Percentiles rank a stretch among this genome's conserved stretches.
phyloP scores from a whole-genome alignment of 2,888 invertebrate species.

The Brachycybe producta region DNA sequence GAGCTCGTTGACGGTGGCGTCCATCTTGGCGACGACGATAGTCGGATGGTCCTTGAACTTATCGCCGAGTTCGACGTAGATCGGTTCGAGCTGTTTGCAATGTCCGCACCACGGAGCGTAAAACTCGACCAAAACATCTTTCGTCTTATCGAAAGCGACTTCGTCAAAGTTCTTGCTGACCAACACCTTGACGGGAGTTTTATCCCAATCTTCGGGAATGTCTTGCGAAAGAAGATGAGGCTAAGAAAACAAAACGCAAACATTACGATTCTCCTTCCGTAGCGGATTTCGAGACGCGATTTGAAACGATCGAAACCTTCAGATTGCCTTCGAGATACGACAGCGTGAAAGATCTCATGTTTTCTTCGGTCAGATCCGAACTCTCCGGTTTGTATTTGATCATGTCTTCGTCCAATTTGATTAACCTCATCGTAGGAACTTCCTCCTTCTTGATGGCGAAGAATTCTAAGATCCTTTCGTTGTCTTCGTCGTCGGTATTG shows the following conservation, averaged over 20 bases:
- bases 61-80: constrained; percentile 90
- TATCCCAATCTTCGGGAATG: constrained; percentile 93
- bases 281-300: background rate
- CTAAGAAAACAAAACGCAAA: constrained; percentile 29
- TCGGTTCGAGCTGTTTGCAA: constrained; percentile 93
- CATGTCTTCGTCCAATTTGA: constrained; percentile 93
- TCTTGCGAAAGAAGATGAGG: constrained; percentile 89
- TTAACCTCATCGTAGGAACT: constrained; percentile 76
- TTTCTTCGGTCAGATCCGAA: constrained; percentile 51
- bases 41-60: constrained; percentile 67
- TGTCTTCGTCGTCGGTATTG: constrained; percentile 88
- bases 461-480: constrained; percentile 95
- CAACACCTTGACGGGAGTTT: constrained; percentile 78
- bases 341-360: constrained; percentile 64
- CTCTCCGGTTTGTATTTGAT: constrained; percentile 87
- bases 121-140: constrained; percentile 95
- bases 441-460: constrained; percentile 96
- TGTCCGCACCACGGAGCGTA: constrained; percentile 98
- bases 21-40: constrained; percentile 94
- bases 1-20: constrained; percentile 94
- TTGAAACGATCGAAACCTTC: constrained; percentile 41
- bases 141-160: constrained; percentile 70
- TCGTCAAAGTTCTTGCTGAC: constrained; percentile 93
- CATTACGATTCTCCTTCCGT: background rate
- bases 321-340: constrained; percentile 81